Conservation (phyloP, 2,888 invertebrate genomes). For the Euzetes globulus region DNA sequence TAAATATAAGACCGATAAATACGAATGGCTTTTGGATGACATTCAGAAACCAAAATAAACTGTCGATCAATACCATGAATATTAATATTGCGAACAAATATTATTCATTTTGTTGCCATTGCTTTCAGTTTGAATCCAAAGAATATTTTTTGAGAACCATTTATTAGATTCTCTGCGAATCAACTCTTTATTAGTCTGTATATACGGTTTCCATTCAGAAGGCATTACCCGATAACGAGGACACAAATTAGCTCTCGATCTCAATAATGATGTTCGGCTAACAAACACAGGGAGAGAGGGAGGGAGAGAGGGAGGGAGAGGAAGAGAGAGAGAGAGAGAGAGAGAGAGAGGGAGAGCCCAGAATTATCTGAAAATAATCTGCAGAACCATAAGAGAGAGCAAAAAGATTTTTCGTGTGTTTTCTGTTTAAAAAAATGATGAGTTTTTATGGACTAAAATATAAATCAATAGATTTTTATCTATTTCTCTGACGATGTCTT, state of each 20-base stretch:
- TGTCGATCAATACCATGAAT: neutral
- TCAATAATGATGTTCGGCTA: conserved; percentile 5
- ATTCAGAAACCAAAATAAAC: neutral
- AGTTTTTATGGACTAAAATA: too few species aligned
- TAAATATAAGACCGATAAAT: neutral
- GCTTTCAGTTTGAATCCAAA: neutral
- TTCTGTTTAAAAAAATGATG: too few species aligned
- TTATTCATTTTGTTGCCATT: neutral
- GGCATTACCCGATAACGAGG: neutral
- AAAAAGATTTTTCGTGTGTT: too few species aligned
- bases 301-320: too few species aligned
- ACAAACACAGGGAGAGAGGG: neutral
- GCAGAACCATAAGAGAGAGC: too few species aligned
- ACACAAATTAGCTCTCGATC: conserved; percentile 4
- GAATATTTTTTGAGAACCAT: neutral
- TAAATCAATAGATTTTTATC: too few species aligned
- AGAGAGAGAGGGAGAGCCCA: too few species aligned
- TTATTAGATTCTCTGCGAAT: neutral
- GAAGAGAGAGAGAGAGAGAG: too few species aligned
- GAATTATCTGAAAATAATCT: too few species aligned
- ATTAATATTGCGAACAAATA: neutral
- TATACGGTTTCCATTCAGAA: neutral
- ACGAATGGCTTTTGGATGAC: neutral
- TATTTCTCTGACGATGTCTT: too few species aligned
- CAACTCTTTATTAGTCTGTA: neutral